Percentiles rank a stretch among this genome's conserved stretches.
phyloP scores from a whole-genome alignment of 2,888 invertebrate genomes.

The Eretmocerus hayati region DNA sequence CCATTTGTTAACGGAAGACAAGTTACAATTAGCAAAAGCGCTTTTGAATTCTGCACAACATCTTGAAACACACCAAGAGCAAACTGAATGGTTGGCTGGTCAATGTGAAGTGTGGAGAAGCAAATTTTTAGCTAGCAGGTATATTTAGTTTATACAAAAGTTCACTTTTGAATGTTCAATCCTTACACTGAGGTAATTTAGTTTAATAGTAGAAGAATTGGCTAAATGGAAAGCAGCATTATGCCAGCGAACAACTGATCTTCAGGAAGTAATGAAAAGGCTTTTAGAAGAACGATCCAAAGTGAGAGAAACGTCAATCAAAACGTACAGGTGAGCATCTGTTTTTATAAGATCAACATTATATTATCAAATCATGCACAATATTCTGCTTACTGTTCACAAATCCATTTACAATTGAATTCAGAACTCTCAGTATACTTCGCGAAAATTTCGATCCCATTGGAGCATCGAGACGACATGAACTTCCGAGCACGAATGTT shows the following conservation, averaged over 20 bases:
- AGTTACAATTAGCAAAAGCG: slow-evolving; percentile 78
- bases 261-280: slow-evolving; percentile 63
- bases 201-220: slow-evolving; percentile 87
- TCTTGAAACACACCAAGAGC: slow-evolving; percentile 82
- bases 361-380: background rate
- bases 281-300: slow-evolving; percentile 64
- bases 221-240: slow-evolving; percentile 79
- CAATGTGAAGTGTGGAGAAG: slow-evolving; percentile 96
- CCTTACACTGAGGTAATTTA: slow-evolving; percentile 36
- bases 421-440: slow-evolving; percentile 47
- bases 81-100: slow-evolving; percentile 86
- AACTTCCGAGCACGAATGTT: slow-evolving; percentile 54
- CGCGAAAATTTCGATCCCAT: slow-evolving; percentile 52
- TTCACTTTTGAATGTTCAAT: slow-evolving; percentile 2
- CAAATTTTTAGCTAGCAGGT: slow-evolving; percentile 92
- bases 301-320: slow-evolving; percentile 57
- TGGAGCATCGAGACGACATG: slow-evolving; percentile 45
- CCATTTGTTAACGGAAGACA: slow-evolving; percentile 86
- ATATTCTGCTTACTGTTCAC: background rate
- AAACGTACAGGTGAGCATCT: slow-evolving; percentile 56
- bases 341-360: background rate
- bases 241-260: slow-evolving; percentile 61
- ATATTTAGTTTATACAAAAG: slow-evolving; percentile 20
- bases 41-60: slow-evolving; percentile 79
- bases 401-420: no score